phyloP scores from a whole-genome alignment of 2,113 vertebrate species.

The Anas platyrhynchos region DNA sequence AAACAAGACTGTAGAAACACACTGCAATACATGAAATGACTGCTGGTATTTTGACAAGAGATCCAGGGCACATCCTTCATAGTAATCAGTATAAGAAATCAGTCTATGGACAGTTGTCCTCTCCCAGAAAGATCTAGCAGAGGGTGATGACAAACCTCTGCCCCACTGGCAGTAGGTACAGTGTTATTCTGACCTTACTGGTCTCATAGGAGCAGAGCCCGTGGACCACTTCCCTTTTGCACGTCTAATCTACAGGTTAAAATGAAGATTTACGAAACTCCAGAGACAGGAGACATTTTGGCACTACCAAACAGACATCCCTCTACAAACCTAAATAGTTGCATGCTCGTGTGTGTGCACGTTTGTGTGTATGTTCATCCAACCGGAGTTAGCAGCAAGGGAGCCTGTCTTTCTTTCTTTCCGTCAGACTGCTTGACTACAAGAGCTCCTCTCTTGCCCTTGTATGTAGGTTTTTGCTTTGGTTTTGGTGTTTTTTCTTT shows the following conservation, averaged over 20 bases:
- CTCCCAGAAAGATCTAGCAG: neutral
- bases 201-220: neutral
- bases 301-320: neutral
- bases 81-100: neutral
- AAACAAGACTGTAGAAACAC: neutral
- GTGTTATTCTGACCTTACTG: neutral
- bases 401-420: neutral
- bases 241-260: neutral
- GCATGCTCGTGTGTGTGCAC: accelerated
- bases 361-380: neutral
- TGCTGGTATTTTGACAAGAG: neutral
- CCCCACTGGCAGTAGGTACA: accelerated
- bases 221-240: no score
- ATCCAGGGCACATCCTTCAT: neutral
- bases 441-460: neutral
- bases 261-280: neutral
- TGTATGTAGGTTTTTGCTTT: neutral
- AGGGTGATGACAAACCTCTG: neutral
- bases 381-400: neutral
- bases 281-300: neutral
- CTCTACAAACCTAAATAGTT: neutral
- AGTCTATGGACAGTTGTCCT: neutral
- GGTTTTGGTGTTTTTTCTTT: neutral
- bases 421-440: neutral
- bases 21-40: neutral